Conservation (phyloP, 2,113 vertebrate genomes). For the Ochotona princeps region DNA sequence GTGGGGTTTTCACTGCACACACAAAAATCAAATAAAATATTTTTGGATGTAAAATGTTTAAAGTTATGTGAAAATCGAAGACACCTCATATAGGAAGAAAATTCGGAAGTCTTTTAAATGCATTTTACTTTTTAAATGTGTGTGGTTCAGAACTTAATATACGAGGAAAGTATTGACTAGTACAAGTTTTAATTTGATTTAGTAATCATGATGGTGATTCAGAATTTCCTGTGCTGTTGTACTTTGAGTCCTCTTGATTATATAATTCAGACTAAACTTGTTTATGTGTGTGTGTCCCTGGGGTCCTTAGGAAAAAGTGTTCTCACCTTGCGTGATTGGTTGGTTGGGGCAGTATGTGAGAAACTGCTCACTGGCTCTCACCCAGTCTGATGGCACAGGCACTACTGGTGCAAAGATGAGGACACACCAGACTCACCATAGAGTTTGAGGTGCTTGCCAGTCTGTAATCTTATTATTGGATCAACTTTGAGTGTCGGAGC, state of each 20-base stretch:
- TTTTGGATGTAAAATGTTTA: neutral
- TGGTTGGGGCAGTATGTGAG: slow-evolving; percentile 15
- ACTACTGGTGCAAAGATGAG: slow-evolving; percentile 30
- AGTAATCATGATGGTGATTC: slow-evolving; percentile 4
- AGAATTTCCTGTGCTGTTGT: slow-evolving; percentile 16
- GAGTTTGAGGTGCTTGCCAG: neutral
- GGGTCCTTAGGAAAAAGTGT: slow-evolving; percentile 18
- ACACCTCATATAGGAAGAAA: neutral
- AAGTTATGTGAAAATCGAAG: slow-evolving; percentile 14
- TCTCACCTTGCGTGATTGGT: slow-evolving; percentile 38
- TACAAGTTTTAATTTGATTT: slow-evolving; percentile 53
- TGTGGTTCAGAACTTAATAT: neutral
- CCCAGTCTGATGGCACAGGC: slow-evolving; percentile 54
- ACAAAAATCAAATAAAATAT: no score
- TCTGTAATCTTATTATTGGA: slow-evolving; percentile 32
- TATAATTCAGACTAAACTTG: slow-evolving; percentile 60
- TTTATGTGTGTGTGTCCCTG: neutral
- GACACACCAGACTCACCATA: neutral
- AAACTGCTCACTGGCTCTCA: slow-evolving; percentile 30
- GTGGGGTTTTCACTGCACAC: neutral
- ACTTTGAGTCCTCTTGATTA: slow-evolving; percentile 31
- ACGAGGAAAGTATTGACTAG: slow-evolving; percentile 33
- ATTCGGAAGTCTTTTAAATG: slow-evolving; percentile 11
- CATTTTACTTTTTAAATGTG: slow-evolving; percentile 45
- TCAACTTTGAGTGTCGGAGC: slow-evolving; percentile 19